Percentiles rank a stretch among this genome's conserved stretches.
These are phyloP conservation scores for Homalodisca vitripennis DNA, from an alignment of 1,140 invertebrate species.

Conservation along the genomic window DNA sequence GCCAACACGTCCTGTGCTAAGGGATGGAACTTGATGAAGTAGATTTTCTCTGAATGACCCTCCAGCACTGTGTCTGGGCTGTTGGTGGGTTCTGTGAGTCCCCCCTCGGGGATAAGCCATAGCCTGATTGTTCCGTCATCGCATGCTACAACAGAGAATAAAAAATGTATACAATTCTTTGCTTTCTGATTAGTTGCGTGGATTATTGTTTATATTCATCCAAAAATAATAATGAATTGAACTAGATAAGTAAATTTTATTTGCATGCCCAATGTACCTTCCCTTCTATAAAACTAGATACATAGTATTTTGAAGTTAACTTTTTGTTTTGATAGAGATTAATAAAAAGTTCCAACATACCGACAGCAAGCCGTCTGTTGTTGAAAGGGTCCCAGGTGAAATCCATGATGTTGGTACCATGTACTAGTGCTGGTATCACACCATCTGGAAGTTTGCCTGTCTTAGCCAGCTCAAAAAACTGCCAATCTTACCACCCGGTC, in stretches of 20 bases:
- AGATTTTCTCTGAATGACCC: conserved; percentile 88
- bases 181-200: too few relatives aligned
- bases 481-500: conserved; percentile 87
- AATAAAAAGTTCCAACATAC: too few relatives aligned
- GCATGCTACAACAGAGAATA: conserved; percentile 60
- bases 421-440: conserved; percentile 81
- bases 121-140: conserved; percentile 87
- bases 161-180: background rate
- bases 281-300: too few relatives aligned
- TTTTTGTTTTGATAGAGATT: too few relatives aligned
- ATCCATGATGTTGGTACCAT: conserved; percentile 85
- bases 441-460: conserved; percentile 76
- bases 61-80: conserved; percentile 57
- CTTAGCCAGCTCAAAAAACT: conserved; percentile 78
- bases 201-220: too few relatives aligned
- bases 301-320: too few relatives aligned
- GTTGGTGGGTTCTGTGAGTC: conserved; percentile 70
- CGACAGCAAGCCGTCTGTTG: conserved; percentile 72
- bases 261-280: too few relatives aligned
- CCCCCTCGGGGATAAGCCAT: conserved; percentile 74
- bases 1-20: conserved; percentile 80
- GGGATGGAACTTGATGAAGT: conserved; percentile 88
- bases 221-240: too few relatives aligned
- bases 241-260: too few relatives aligned
- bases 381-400: conserved; percentile 94